Conservation (phyloP, 2,888 invertebrate species). For the Ferdinandea cuprea region DNA sequence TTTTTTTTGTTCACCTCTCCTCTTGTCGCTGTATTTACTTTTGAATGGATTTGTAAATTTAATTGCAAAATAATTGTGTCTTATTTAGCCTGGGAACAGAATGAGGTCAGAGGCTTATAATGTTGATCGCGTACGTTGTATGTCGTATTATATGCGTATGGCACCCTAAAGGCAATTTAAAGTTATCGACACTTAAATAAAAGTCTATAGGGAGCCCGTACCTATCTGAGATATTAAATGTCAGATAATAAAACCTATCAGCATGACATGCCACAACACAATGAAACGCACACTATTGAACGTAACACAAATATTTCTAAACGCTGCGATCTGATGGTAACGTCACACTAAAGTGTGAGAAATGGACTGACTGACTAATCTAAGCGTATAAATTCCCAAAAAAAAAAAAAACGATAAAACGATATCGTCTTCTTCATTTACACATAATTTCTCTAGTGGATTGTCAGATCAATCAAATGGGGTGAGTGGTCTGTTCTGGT, state of each 20-base stretch:
- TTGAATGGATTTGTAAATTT: slow-evolving; percentile 22
- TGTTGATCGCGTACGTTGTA: background rate
- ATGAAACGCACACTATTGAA: background rate
- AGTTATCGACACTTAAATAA: slow-evolving; percentile 43
- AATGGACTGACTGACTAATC: background rate
- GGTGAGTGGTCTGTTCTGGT: background rate
- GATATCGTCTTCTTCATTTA: slow-evolving; percentile 12
- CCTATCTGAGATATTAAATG: slow-evolving; percentile 38
- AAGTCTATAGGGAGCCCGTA: too few relatives aligned
- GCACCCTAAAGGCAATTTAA: slow-evolving; percentile 33
- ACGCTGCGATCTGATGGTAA: background rate
- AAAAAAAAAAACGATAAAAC: too few relatives aligned
- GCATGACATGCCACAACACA: slow-evolving; percentile 18
- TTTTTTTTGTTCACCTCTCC: too few relatives aligned
- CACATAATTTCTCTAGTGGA: slow-evolving; percentile 31
- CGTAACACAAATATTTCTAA: slow-evolving; percentile 1
- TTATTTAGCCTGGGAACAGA: background rate
- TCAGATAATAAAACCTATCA: slow-evolving; percentile 43
- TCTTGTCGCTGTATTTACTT: slow-evolving; percentile 5
- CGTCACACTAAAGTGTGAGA: slow-evolving; percentile 14
- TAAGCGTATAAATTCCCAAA: background rate
- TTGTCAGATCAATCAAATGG: slow-evolving; percentile 31
- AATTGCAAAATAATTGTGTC: slow-evolving; percentile 20
- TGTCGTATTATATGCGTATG: background rate
- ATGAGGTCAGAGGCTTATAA: slow-evolving; percentile 41